Evolutionary conservation across 2,888 invertebrate species (phyloP).

Genomic region (Chouioia cunea): DNA sequence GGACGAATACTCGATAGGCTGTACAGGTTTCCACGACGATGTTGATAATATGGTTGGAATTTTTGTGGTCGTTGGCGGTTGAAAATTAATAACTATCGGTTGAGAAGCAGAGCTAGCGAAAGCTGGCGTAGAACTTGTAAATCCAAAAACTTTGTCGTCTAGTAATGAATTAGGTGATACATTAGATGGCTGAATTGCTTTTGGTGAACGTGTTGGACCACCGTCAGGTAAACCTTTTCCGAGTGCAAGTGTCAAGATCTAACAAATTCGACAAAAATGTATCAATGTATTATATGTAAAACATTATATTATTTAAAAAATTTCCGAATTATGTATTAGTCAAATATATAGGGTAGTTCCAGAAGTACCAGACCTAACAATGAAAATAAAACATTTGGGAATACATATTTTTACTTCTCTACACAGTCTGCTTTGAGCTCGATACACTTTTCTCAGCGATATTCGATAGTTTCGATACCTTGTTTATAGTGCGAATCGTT

Average conservation of each 20-base stretch:
- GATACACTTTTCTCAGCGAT: no score
- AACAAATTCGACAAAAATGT: constrained; percentile 15
- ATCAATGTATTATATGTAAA: no score
- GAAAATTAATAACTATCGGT: constrained; percentile 60
- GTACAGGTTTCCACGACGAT: constrained; percentile 47
- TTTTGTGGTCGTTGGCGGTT: constrained; percentile 52
- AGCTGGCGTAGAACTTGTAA: constrained; percentile 10
- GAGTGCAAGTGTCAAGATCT: constrained; percentile 64
- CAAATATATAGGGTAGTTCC: no score
- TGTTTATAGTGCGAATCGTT: no score
- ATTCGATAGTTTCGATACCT: no score
- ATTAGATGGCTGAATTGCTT: constrained; percentile 59
- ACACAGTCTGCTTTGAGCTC: no score
- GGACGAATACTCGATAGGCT: constrained; percentile 28
- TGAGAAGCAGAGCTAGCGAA: constrained; percentile 49
- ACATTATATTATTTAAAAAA: no score
- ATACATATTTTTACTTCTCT: no score
- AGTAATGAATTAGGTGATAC: constrained; percentile 55
- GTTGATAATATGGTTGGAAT: constrained; percentile 48
- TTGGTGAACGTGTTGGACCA: constrained; percentile 62
- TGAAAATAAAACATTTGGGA: no score
- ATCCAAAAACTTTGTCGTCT: constrained; percentile 28
- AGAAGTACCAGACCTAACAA: no score
- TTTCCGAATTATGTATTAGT: constrained; percentile 16
- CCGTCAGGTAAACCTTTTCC: constrained; percentile 52